phyloP scores from a whole-genome alignment of 2,888 invertebrate species.

The Cheilosia grossa region DNA sequence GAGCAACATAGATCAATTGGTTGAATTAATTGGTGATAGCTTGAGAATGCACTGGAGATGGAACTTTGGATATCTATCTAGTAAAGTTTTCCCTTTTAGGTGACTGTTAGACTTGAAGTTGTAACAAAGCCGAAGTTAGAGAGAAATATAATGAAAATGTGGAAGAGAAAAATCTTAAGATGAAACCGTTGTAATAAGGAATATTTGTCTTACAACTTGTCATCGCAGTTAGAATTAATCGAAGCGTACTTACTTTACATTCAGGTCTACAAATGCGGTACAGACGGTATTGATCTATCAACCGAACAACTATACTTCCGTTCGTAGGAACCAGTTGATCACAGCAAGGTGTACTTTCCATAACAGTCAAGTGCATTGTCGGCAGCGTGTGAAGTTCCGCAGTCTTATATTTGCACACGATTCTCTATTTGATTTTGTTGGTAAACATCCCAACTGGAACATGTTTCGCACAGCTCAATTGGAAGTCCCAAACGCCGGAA shows the following conservation, averaged over 20 bases:
- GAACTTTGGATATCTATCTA: neutral
- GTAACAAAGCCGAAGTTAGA: neutral
- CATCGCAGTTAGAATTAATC: too few relatives aligned
- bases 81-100: neutral
- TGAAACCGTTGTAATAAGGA: too few relatives aligned
- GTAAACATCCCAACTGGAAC: slow-evolving; percentile 57
- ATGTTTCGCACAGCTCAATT: slow-evolving; percentile 49
- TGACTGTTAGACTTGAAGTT: too few relatives aligned
- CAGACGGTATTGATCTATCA: slow-evolving; percentile 11
- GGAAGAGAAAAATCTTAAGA: too few relatives aligned
- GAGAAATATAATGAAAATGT: neutral
- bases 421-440: slow-evolving; percentile 57
- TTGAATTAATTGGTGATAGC: slow-evolving; percentile 15
- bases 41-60: slow-evolving; percentile 2
- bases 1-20: slow-evolving; percentile 29
- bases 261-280: too few relatives aligned
- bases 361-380: slow-evolving; percentile 22
- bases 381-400: slow-evolving; percentile 49
- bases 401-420: slow-evolving; percentile 60
- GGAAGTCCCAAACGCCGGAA: slow-evolving; percentile 48
- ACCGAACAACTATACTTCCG: slow-evolving; percentile 37
- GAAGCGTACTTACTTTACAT: too few relatives aligned
- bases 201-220: too few relatives aligned
- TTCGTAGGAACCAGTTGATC: slow-evolving; percentile 13
- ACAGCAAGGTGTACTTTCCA: neutral